Conservation (phyloP, 2,888 invertebrate genomes). For the Coleophora flavipennella region DNA sequence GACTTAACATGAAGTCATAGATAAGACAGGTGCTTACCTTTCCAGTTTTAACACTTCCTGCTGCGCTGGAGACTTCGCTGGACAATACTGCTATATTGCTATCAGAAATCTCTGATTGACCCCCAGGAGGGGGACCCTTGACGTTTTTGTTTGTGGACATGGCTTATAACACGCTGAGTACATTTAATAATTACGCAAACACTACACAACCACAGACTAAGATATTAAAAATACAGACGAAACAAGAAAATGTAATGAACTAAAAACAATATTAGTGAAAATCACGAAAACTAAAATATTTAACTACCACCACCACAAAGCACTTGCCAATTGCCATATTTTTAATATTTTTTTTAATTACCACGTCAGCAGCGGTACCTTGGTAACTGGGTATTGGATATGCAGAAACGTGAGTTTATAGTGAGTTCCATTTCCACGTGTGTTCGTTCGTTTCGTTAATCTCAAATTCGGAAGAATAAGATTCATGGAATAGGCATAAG, state of each 20-base stretch:
- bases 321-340: conserved; percentile 30
- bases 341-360: conserved; percentile 16
- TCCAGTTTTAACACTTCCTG: conserved; percentile 47
- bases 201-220: conserved; percentile 8
- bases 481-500: no score
- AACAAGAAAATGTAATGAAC: conserved; percentile 3
- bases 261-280: conserved; percentile 9
- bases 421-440: no score
- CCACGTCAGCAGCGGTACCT: conserved; percentile 28
- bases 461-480: no score
- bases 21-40: conserved; percentile 30
- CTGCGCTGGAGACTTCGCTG: conserved; percentile 44
- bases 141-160: conserved; percentile 63
- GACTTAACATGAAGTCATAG: no score
- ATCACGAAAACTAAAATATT: conserved; percentile 32
- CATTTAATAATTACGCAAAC: conserved; percentile 36
- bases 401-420: no score
- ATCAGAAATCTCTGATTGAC: conserved; percentile 38
- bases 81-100: conserved; percentile 45
- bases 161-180: conserved; percentile 40
- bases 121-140: conserved; percentile 44
- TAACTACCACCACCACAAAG: conserved; percentile 53
- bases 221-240: conserved; percentile 10
- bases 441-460: no score
- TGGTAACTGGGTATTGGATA: no score